These are phyloP conservation scores for Vulpes vulpes DNA, from an alignment of 2,113 vertebrate species.

Conservation along the genomic window DNA sequence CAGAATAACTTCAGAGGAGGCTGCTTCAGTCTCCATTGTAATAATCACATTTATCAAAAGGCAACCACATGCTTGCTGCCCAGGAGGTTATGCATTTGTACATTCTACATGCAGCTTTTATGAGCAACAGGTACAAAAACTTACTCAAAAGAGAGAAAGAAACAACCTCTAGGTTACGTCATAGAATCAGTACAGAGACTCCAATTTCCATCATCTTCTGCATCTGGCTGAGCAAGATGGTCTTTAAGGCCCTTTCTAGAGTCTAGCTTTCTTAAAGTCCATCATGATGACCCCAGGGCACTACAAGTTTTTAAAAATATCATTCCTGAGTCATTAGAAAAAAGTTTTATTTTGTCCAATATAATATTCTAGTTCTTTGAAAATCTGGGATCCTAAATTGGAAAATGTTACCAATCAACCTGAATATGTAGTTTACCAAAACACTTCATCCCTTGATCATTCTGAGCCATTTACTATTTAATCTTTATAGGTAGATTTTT, in stretches of 20 bases:
- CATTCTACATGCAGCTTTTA: conserved; percentile 47
- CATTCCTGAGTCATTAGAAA: conserved; percentile 42
- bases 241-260: conserved; percentile 44
- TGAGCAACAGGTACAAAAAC: conserved; percentile 58
- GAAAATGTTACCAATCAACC: conserved; percentile 57
- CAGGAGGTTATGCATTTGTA: conserved; percentile 19
- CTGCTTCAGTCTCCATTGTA: conserved; percentile 18
- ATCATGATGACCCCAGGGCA: background rate
- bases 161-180: conserved; percentile 28
- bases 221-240: background rate
- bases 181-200: conserved; percentile 7
- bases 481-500: conserved; percentile 65
- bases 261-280: conserved; percentile 24
- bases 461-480: conserved; percentile 52
- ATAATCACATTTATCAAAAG: conserved; percentile 64
- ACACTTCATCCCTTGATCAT: conserved; percentile 61
- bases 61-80: background rate
- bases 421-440: conserved; percentile 66
- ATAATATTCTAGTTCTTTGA: conserved; percentile 56
- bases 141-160: background rate
- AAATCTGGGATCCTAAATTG: conserved; percentile 14
- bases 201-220: background rate
- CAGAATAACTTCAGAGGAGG: conserved; percentile 57
- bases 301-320: background rate
- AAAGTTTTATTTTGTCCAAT: conserved; percentile 34